Percentiles rank a stretch among this genome's conserved stretches.
Evolutionary conservation across 2,888 invertebrate genomes (phyloP).

Genomic region (Apotomis capreana): DNA sequence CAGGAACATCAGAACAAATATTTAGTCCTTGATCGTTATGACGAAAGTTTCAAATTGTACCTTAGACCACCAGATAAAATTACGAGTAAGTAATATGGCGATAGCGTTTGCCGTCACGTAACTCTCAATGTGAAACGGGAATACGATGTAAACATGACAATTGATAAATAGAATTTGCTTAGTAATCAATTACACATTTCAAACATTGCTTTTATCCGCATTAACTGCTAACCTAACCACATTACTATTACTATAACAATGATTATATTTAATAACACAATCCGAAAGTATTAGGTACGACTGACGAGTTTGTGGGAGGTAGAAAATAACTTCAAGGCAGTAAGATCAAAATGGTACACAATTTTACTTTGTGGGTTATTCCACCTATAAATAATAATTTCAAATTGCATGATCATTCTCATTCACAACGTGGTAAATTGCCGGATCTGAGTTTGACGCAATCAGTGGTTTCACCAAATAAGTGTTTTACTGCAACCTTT

Average conservation of each 20-base stretch:
- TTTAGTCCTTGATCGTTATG: too few relatives aligned
- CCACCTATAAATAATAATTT: slow-evolving; percentile 16
- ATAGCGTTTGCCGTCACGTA: too few relatives aligned
- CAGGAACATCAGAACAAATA: too few relatives aligned
- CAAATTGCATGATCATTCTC: slow-evolving; percentile 37
- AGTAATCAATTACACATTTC: too few relatives aligned
- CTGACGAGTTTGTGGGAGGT: background rate
- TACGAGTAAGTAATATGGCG: too few relatives aligned
- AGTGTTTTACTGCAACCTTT: slow-evolving; percentile 20
- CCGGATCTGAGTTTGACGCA: slow-evolving; percentile 39
- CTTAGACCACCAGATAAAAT: too few relatives aligned
- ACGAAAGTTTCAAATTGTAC: too few relatives aligned
- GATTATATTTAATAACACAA: background rate
- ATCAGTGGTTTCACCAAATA: slow-evolving; percentile 36
- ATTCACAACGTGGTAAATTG: slow-evolving; percentile 37
- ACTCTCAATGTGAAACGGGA: too few relatives aligned
- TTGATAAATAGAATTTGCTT: too few relatives aligned
- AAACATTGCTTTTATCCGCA: too few relatives aligned
- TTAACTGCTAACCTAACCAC: too few relatives aligned
- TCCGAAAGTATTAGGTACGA: background rate
- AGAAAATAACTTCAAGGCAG: slow-evolving; percentile 1
- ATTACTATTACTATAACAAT: background rate
- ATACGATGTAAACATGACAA: too few relatives aligned
- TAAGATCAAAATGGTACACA: slow-evolving; percentile 11
- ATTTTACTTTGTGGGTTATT: slow-evolving; percentile 13